phyloP scores from a whole-genome alignment of 2,113 vertebrate species.

The Meles meles region DNA sequence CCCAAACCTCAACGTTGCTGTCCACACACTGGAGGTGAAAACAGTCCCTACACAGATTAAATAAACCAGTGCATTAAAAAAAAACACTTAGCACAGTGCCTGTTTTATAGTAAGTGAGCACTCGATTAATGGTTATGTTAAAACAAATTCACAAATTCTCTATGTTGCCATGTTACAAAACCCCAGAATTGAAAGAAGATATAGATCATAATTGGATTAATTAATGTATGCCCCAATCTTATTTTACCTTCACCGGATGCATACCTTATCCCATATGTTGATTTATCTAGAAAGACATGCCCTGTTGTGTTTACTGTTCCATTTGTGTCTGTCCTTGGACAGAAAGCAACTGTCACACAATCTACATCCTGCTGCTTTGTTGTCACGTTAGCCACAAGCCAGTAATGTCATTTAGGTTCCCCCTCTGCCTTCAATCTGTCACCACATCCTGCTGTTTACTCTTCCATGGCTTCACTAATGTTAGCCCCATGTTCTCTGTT shows the following conservation, averaged over 20 bases:
- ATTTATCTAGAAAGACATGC: constrained; percentile 29
- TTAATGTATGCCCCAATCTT: constrained; percentile 44
- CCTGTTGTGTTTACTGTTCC: constrained; percentile 17
- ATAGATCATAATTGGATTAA: constrained; percentile 32
- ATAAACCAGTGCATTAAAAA: not conserved
- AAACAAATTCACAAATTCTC: not conserved
- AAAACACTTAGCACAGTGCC: not conserved
- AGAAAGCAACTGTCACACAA: constrained; percentile 36
- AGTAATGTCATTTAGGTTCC: not conserved
- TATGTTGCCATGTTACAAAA: not conserved
- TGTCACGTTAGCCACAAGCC: not conserved
- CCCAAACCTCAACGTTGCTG: not conserved
- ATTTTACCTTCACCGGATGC: constrained; percentile 32
- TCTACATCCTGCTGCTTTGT: not conserved
- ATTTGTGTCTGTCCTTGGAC: constrained; percentile 30
- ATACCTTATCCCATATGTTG: constrained; percentile 33
- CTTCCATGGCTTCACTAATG: not conserved
- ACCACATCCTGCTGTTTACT: not conserved
- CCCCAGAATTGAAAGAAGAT: constrained; percentile 52
- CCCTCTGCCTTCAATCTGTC: not conserved
- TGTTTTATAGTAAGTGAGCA: not conserved
- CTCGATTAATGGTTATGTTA: not conserved
- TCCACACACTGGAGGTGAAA: not conserved
- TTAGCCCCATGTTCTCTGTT: not conserved
- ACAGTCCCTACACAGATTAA: not conserved